These are phyloP conservation scores for Strigamia maritima DNA, from an alignment of 2,888 invertebrate genomes.

Conservation along the genomic window DNA sequence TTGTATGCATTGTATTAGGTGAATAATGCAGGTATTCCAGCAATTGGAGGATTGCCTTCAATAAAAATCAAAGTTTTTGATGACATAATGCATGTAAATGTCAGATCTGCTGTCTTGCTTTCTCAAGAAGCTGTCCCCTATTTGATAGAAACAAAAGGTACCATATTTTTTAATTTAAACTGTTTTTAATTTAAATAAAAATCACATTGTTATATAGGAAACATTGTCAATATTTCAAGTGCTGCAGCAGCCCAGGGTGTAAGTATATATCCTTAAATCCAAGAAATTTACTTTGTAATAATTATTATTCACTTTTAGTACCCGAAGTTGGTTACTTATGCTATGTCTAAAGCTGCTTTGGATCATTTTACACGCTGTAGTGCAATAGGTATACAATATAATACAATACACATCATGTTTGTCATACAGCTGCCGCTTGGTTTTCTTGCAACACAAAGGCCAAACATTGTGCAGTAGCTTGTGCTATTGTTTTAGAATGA, in stretches of 20 bases:
- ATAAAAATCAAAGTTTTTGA: background rate
- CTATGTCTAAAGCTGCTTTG: conserved; percentile 16
- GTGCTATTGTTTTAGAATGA: too few relatives aligned
- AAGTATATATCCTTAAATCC: too few relatives aligned
- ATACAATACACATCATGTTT: too few relatives aligned
- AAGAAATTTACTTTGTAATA: background rate
- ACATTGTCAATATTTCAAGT: conserved; percentile 14
- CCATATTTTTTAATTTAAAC: too few relatives aligned
- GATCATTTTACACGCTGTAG: conserved; percentile 29
- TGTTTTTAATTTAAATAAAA: too few relatives aligned
- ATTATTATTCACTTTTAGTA: background rate
- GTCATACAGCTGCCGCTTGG: too few relatives aligned
- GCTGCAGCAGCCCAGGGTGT: background rate
- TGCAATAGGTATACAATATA: conserved; percentile 8
- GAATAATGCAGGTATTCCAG: conserved; percentile 6
- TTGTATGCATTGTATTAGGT: too few relatives aligned
- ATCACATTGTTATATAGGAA: background rate
- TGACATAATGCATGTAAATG: background rate
- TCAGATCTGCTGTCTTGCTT: background rate
- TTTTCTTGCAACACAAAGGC: too few relatives aligned
- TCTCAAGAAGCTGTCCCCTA: conserved; percentile 21
- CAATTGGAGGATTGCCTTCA: background rate
- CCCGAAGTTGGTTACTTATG: background rate
- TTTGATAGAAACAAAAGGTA: conserved; percentile 32
- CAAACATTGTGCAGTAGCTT: too few relatives aligned